Evolutionary conservation across 37 sponge, comb jelly and placozoan genomes (phyloP), one percentile per base, ranked within the genome.

Genomic region (Tethya wilhelma): DNA sequence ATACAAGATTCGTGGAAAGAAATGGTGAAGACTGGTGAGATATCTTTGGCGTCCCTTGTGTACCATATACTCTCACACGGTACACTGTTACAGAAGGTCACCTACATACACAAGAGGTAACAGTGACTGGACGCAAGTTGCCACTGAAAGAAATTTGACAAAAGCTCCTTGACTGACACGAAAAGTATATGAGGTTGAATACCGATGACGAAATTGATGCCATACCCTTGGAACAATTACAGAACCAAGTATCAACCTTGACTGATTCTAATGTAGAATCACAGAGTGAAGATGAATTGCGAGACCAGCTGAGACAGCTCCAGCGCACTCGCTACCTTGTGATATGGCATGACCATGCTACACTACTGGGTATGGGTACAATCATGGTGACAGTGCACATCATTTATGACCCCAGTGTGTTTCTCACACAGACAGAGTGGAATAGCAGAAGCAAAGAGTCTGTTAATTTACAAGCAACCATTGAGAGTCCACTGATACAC

Each of bases 311-410:
- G n/a, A n/a, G 40, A 38, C 30, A 32, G 26, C 9, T 29, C 29
- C 67, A 78, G 29, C 66, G 67, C 23, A 78, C 56, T 28, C 40
- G 79, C 25, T 38, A 65, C 44, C 49, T 78, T 25, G 66, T 22
- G 25, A 44, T 78, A 25, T 78, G 79, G 79, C 67, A 78, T 64
- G 79, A 78, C 38, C 79, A 78, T 64, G 65, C 38, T 49, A 78
- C 79, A 26, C 30, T 78, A 19, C 66, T 64, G 14, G 79, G 79
- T 31, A 65, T 44, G 25, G 79, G 79, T 26, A 44, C 14, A 31
- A 64, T 78, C 37, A 29, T 78, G 39, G 64, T 78, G 67, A 78
- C 79, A 22, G 66, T 78, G 30, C 65, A 64, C 25, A 67, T 78
- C 25, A 38, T 64, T 44, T 78, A 78, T 64, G 79, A 78, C 44